These are phyloP conservation scores for Protobothrops flavoviridis DNA, from an alignment of 2,113 vertebrate genomes.

Conservation along the genomic window DNA sequence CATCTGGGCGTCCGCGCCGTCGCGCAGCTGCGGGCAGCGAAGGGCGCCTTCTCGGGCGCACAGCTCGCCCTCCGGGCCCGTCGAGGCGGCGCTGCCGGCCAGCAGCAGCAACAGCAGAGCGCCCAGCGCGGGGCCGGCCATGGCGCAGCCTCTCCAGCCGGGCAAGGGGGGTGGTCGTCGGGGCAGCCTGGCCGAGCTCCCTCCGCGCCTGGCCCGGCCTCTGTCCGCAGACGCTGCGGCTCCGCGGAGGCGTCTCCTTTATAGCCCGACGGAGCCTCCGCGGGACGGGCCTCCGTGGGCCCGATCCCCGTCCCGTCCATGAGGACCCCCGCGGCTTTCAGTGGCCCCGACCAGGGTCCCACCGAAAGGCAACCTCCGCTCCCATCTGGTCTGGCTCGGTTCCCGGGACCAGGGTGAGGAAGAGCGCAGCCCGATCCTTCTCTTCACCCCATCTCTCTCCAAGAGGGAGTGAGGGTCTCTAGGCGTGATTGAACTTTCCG, in stretches of 20 bases:
- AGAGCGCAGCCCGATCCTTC: too few relatives aligned
- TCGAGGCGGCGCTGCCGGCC: background rate
- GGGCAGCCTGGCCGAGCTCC: background rate
- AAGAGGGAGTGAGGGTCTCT: background rate
- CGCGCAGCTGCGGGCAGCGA: conserved; percentile 65
- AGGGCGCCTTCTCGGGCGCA: conserved; percentile 67
- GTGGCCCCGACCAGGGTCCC: background rate
- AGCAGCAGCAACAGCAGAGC: background rate
- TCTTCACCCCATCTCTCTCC: background rate
- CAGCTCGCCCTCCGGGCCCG: conserved; percentile 46
- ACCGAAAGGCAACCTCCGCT: background rate
- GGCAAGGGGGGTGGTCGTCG: background rate
- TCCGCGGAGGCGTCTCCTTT: background rate
- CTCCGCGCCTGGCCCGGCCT: background rate
- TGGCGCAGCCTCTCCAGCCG: background rate
- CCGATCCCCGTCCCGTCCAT: background rate
- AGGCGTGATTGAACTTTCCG: too few relatives aligned
- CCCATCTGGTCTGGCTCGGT: background rate
- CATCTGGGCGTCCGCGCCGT: conserved; percentile 55
- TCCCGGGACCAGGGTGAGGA: background rate
- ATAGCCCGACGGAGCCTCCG: background rate
- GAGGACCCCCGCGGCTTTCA: background rate
- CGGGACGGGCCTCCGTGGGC: background rate
- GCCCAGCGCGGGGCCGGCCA: background rate
- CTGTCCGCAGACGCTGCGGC: background rate